These are phyloP conservation scores for Synaphobranchus kaupii DNA, from an alignment of 2,797 vertebrate genomes.

Conservation along the genomic window DNA sequence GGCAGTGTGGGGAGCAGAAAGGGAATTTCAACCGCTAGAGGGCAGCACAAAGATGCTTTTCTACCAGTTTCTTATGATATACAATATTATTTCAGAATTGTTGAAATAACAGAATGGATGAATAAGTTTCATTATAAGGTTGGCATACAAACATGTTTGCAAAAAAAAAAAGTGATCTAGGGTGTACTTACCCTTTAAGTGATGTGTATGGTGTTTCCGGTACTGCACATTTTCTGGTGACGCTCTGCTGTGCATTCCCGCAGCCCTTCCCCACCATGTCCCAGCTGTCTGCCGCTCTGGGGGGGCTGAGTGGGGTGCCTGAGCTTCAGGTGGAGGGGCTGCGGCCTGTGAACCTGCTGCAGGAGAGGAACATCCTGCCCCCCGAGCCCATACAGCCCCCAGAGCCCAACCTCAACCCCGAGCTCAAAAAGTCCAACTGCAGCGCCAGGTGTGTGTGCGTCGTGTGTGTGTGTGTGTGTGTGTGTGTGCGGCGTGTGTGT, in stretches of 20 bases:
- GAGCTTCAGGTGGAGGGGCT: slow-evolving; percentile 88
- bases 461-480: not conserved
- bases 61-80: too few species aligned
- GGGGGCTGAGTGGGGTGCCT: slow-evolving; percentile 86
- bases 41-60: too few species aligned
- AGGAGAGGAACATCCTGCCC: slow-evolving; percentile 89
- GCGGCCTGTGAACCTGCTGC: slow-evolving; percentile 87
- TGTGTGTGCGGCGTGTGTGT: too few species aligned
- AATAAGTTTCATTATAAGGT: too few species aligned
- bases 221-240: not conserved
- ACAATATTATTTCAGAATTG: too few species aligned
- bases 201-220: not conserved
- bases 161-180: too few species aligned
- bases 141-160: too few species aligned
- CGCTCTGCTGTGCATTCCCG: slow-evolving; percentile 31
- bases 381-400: slow-evolving; percentile 77
- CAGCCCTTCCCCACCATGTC: slow-evolving; percentile 86
- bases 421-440: slow-evolving; percentile 93
- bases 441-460: slow-evolving; percentile 85
- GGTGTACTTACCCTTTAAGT: too few species aligned
- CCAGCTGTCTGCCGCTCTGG: slow-evolving; percentile 86
- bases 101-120: too few species aligned
- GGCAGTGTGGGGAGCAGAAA: too few species aligned
- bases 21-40: too few species aligned
- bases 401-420: slow-evolving; percentile 88